Evolutionary conservation across 2,888 invertebrate genomes (phyloP).

Genomic region (Pandemis corylana): DNA sequence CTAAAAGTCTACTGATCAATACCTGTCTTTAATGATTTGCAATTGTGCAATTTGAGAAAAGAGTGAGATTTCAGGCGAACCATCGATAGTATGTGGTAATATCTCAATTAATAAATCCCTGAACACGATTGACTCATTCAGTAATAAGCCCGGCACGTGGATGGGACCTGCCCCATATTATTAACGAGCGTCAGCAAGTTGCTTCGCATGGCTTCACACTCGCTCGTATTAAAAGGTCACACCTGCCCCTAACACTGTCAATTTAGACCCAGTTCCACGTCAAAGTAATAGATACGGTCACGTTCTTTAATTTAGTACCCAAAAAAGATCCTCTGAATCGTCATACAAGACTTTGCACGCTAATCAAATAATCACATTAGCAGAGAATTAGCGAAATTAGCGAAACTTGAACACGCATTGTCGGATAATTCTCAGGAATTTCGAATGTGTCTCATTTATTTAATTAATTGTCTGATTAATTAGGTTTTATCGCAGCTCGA

Average conservation of each 20-base stretch:
- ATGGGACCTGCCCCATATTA: neutral
- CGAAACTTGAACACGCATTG: neutral
- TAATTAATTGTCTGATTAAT: slow-evolving; percentile 1
- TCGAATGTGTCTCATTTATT: neutral
- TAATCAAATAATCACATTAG: slow-evolving; percentile 2
- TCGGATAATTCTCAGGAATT: slow-evolving; percentile 1
- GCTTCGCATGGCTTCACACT: slow-evolving; percentile 30
- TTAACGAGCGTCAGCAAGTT: slow-evolving; percentile 18
- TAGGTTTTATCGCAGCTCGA: neutral
- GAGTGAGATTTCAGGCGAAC: too few species aligned
- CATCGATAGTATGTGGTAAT: too few species aligned
- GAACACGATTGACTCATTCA: neutral
- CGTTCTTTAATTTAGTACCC: neutral
- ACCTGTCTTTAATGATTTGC: too few species aligned
- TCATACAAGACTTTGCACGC: neutral
- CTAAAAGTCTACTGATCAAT: too few species aligned
- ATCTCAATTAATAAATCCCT: neutral
- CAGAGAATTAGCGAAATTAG: neutral
- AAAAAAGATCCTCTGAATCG: too few species aligned
- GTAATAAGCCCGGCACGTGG: slow-evolving; percentile 8
- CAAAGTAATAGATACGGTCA: neutral
- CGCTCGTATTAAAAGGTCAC: slow-evolving; percentile 23
- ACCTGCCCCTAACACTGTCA: slow-evolving; percentile 4
- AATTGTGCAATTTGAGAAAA: too few species aligned
- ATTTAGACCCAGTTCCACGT: slow-evolving; percentile 3